Conservation (phyloP, 2,797 vertebrate species). For the Orestias chungarensis region DNA sequence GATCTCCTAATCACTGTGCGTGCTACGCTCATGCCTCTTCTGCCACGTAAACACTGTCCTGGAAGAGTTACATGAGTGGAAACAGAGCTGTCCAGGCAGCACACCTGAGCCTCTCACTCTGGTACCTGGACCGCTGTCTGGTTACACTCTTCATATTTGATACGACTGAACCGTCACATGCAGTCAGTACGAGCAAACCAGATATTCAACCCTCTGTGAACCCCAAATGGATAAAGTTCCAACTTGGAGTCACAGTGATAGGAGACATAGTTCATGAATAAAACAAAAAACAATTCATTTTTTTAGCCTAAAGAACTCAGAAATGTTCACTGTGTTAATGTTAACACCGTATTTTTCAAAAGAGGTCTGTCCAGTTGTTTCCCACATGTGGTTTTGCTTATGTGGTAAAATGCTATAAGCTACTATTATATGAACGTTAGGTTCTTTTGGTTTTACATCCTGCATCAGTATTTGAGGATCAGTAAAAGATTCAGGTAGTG, state of each 20-base stretch:
- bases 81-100: constrained; percentile 24
- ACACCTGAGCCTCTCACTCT: constrained; percentile 48
- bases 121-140: not conserved
- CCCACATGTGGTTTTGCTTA: not conserved
- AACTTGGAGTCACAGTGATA: not conserved
- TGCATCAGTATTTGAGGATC: not conserved
- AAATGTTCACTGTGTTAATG: not conserved
- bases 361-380: not conserved
- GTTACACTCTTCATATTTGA: constrained; percentile 4
- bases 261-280: not conserved
- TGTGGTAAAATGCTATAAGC: not conserved
- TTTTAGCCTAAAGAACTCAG: not conserved
- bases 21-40: constrained; percentile 29
- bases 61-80: constrained; percentile 25
- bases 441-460: not conserved
- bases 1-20: constrained; percentile 73
- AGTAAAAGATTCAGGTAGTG: not conserved
- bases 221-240: constrained; percentile 2
- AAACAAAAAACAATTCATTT: not conserved
- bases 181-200: constrained; percentile 7
- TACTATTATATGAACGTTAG: not conserved
- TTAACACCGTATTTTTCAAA: not conserved
- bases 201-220: not conserved
- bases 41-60: constrained; percentile 22
- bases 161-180: constrained; percentile 10